Evolutionary conservation across 2,888 invertebrate species (phyloP).

Genomic region (Sclerodermus sp.): DNA sequence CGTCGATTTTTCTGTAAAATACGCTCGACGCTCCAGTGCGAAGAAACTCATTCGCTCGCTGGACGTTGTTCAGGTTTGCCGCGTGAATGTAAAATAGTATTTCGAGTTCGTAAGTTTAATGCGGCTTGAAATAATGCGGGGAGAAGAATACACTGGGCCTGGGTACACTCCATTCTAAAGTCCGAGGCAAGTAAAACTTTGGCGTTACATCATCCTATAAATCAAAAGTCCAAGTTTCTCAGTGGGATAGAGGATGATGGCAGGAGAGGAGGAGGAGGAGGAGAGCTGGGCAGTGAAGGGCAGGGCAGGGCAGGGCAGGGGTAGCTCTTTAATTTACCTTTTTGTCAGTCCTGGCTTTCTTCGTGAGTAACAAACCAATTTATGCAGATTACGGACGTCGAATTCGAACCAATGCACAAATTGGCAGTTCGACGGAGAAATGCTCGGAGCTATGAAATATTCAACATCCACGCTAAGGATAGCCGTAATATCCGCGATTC

Average conservation of each 20-base stretch:
- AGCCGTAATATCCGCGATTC: conserved; percentile 23
- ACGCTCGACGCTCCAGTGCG: no score
- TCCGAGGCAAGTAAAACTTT: conserved; percentile 25
- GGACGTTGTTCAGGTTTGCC: no score
- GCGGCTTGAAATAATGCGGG: conserved; percentile 15
- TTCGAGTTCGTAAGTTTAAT: conserved; percentile 12
- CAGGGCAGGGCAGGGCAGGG: not conserved
- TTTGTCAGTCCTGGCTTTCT: conserved; percentile 17
- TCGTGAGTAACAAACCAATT: conserved; percentile 31
- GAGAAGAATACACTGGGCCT: conserved; percentile 6
- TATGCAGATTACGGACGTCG: conserved; percentile 30
- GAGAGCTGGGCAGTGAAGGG: not conserved
- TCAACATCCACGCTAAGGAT: conserved; percentile 27
- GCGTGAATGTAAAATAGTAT: conserved; percentile 12
- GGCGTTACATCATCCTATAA: conserved; percentile 18
- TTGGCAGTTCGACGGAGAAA: conserved; percentile 24
- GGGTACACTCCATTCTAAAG: no score
- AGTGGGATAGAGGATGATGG: conserved; percentile 5
- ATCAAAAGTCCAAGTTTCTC: conserved; percentile 19
- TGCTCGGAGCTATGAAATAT: conserved; percentile 30
- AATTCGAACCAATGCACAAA: conserved; percentile 29
- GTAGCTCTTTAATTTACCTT: conserved; percentile 18
- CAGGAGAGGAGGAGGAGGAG: no score
- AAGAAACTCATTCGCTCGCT: no score
- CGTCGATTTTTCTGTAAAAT: no score